Base-by-base conservation (phyloP, 2,113 vertebrate genomes). In the Neomonachus schauinslandi region DNA sequence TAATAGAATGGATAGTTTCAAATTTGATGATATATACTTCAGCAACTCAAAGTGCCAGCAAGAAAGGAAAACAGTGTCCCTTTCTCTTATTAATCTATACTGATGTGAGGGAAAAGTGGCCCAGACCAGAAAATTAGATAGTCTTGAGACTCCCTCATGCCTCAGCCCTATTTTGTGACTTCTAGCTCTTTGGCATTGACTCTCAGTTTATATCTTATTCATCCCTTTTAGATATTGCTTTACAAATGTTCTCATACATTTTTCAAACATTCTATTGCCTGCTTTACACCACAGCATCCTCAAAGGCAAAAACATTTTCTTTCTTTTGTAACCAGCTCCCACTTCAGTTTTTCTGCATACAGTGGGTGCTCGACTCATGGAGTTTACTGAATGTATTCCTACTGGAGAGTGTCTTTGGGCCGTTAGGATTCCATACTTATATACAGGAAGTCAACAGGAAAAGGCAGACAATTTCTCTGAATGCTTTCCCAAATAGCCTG, bases 351-450 rank as follows among this genome's bases (percentile, higher is more conserved):
- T 89, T 57, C 49, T 91, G 81, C 28, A 92, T 63, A 89, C 0
- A 87, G 42, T 83, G n/a, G 31, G 49, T 92, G 16, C 59, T 95
- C 13, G 5, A 89, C 39, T 77, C 53, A 83, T 69, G 61, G 55
- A 87, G 42, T 74, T 95, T 90, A 93, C n/a, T 91, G 51, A 89
- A 91, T 76, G 28, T 88, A 89, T 26, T 76, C 84, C 90, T 88
- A 94, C n/a, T 96, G 28, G 21, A 96, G 59, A 89, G 26, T 94
- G 65, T 89, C 90, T 87, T 97, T 89, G 59, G 22, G 42, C 67
- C 90, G 63, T 46, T 94, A 98, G 31, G 49, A 94, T 90, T 90
- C 67, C 88, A 97, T 14, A 96, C 90, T 90, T 98, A 71, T 80
- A 95, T 24, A 88, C 4, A 94, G 72, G 59, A 97, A 97, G 67